Evolutionary conservation across 2,888 invertebrate species (phyloP).

Genomic region (Malacosoma neustria): DNA sequence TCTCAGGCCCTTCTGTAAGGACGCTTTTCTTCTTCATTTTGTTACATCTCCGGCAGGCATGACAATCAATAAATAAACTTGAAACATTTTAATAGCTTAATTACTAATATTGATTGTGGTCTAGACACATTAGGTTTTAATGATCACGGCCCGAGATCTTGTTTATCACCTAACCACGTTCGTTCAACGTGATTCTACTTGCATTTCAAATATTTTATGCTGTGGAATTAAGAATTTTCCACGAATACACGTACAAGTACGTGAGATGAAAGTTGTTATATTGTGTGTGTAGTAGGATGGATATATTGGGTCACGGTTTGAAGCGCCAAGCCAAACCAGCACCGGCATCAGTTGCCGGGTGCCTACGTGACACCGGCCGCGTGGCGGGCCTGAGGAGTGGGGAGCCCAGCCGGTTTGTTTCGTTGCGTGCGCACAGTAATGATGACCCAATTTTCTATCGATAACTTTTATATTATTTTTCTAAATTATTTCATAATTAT

Average conservation of each 20-base stretch:
- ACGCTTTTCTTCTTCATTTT: too few relatives aligned
- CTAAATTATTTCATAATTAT: not conserved
- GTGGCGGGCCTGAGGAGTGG: slow-evolving; percentile 42
- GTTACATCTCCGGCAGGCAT: too few relatives aligned
- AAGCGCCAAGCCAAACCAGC: slow-evolving; percentile 7
- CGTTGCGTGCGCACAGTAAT: slow-evolving; percentile 48
- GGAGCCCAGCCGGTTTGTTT: slow-evolving; percentile 46
- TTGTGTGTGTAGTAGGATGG: slow-evolving; percentile 6
- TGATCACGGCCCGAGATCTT: not conserved
- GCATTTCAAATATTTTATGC: too few relatives aligned
- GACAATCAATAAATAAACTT: too few relatives aligned
- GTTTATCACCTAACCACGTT: not conserved
- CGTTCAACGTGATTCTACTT: not conserved
- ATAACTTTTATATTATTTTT: slow-evolving; percentile 11
- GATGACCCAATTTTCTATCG: slow-evolving; percentile 20
- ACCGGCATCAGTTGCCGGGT: slow-evolving; percentile 19
- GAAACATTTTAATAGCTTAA: not conserved
- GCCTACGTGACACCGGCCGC: slow-evolving; percentile 71
- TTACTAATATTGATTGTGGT: not conserved
- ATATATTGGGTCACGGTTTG: slow-evolving; percentile 21
- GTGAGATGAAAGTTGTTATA: not conserved
- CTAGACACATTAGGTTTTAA: not conserved
- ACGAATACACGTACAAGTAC: not conserved
- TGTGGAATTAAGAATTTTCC: too few relatives aligned
- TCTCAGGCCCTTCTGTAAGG: too few relatives aligned